Percentiles rank a stretch among this genome's conserved stretches.
Conservation (phyloP, 2,797 vertebrate species). For the Valencia hispanica region DNA sequence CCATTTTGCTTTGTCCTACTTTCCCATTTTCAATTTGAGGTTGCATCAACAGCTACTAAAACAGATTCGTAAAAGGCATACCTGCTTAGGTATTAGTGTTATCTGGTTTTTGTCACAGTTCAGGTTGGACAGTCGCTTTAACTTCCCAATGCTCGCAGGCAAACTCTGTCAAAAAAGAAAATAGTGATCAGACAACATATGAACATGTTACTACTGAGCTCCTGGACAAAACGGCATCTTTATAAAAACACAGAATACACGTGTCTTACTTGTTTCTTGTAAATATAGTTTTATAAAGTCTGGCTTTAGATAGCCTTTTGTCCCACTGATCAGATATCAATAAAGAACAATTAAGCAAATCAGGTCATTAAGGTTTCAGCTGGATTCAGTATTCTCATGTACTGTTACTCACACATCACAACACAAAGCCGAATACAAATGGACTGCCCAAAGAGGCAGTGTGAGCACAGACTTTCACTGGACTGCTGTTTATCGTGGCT, state of each 20-base stretch:
- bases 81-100: conserved; percentile 94
- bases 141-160: conserved; percentile 93
- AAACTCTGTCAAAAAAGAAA: conserved; percentile 81
- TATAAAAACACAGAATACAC: background rate
- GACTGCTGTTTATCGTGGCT: background rate
- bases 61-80: conserved; percentile 63
- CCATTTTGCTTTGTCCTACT: background rate
- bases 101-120: conserved; percentile 97
- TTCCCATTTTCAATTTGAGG: background rate
- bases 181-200: conserved; percentile 10
- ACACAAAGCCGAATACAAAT: conserved; percentile 9
- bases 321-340: background rate
- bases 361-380: conserved; percentile 6
- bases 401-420: conserved; percentile 9
- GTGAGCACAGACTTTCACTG: conserved; percentile 8
- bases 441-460: background rate
- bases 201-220: background rate
- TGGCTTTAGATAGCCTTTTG: background rate
- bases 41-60: background rate
- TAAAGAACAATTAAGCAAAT: conserved; percentile 7
- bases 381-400: background rate
- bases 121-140: conserved; percentile 95
- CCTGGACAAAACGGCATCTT: background rate
- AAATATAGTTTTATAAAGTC: background rate
- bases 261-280: background rate